phyloP scores from a whole-genome alignment of 2,113 vertebrate genomes.

The Mobula hypostoma region DNA sequence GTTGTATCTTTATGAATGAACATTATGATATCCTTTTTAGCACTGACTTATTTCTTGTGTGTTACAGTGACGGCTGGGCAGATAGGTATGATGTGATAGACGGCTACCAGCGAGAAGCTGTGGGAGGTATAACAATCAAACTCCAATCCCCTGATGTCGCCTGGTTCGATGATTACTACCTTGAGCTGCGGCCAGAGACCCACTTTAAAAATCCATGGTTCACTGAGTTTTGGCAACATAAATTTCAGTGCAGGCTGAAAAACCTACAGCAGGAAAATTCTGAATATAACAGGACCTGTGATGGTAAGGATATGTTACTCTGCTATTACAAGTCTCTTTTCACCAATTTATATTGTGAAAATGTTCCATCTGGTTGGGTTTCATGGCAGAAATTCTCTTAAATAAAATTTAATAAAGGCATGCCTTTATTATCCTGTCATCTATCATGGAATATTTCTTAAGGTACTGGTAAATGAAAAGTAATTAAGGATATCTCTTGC shows the following conservation, averaged over 20 bases:
- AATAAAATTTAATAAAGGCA: not conserved
- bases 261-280: slow-evolving; percentile 81
- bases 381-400: not conserved
- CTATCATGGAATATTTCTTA: not conserved
- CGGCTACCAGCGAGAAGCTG: slow-evolving; percentile 82
- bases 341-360: not conserved
- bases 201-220: slow-evolving; percentile 95
- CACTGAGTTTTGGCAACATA: slow-evolving; percentile 95
- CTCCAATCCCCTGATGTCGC: slow-evolving; percentile 95
- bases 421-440: no score
- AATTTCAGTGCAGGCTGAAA: slow-evolving; percentile 85
- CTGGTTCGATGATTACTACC: slow-evolving; percentile 98
- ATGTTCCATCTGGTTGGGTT: not conserved
- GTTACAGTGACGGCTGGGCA: slow-evolving; percentile 87
- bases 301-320: slow-evolving; percentile 65
- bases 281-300: slow-evolving; percentile 90
- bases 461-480: not conserved
- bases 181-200: slow-evolving; percentile 85
- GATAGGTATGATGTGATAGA: slow-evolving; percentile 95
- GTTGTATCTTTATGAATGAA: not conserved
- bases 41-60: not conserved
- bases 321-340: not conserved
- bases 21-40: slow-evolving; percentile 10
- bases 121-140: slow-evolving; percentile 94
- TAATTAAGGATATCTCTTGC: not conserved